Base-by-base conservation (phyloP, 2,888 invertebrate genomes). In the Clitarchus hookeri region DNA sequence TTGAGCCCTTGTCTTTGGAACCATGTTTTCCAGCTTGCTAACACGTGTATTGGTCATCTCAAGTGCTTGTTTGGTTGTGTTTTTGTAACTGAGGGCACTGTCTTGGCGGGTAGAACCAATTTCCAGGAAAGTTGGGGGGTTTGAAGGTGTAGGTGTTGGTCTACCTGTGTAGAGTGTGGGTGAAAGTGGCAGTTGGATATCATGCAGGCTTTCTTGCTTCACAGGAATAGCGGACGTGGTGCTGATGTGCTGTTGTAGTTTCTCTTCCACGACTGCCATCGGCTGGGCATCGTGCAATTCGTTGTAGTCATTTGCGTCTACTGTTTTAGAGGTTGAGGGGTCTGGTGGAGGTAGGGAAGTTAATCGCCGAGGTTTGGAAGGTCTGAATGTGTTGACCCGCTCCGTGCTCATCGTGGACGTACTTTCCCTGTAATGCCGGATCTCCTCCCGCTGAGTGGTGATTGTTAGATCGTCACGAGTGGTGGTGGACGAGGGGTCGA, bases 341-440 rank as follows among this genome's bases (percentile, higher is more conserved):
- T n/a, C n/a, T 65, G 65, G 65, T 9, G 48, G 48, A 12, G 80
- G 80, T 1, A 23, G 80, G 0, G 26, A 26, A 78, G 25, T n/a
- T 26, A 78, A 78, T 44, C 80, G 12, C 44, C 80, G 27, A 12
- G 80, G 80, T 23, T 80, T 80, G 80, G 80, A 80, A 23, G 80
- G 80, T 26, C 44, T 25, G 44, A 80, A 80, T 6, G 27, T 80
- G 80, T 80, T 80, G 16, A 80, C 44, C 27, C 80, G 80, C 80
- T 80, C 80, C 16, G 80, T 80, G 27, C 6, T 80, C n/a, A n/a
- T n/a, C 0, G 80, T 80, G 26, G 80, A 25, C 11, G 19, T 23
- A 78, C 11, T 26, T 48, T 48, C 48, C 48, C 12, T 48, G 48
- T 48, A 12, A 48, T 48, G 48, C 8, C 12, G 48, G 48, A 48